These are phyloP conservation scores for Agriopis marginaria DNA, from an alignment of 2,888 invertebrate species.

Conservation along the genomic window DNA sequence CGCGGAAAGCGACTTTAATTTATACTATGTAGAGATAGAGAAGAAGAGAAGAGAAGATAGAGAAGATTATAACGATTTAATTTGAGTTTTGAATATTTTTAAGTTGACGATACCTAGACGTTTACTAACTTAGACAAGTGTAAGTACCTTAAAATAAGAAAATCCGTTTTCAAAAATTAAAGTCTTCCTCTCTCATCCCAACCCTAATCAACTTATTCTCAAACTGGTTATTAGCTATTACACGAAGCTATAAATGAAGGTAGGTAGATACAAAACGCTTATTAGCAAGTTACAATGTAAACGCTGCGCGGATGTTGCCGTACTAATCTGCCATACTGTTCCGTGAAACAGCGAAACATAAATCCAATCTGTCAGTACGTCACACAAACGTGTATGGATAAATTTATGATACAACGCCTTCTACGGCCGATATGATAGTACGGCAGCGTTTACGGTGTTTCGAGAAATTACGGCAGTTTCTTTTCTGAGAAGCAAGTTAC, in stretches of 20 bases:
- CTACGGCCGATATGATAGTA: slow-evolving; percentile 50
- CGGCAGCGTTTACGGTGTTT: slow-evolving; percentile 15
- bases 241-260: not conserved
- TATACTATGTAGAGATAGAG: no score
- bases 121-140: no score
- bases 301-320: slow-evolving; percentile 1
- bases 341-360: slow-evolving; percentile 38
- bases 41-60: no score
- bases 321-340: slow-evolving; percentile 33
- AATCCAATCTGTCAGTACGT: slow-evolving; percentile 54
- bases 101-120: no score
- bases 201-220: no score
- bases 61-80: no score
- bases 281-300: not conserved
- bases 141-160: no score
- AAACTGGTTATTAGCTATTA: no score
- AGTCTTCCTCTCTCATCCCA: no score
- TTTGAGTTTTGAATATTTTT: no score
- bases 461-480: slow-evolving; percentile 28
- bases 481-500: slow-evolving; percentile 16
- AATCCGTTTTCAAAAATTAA: no score
- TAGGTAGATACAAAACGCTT: not conserved
- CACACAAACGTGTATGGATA: slow-evolving; percentile 67
- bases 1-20: no score
- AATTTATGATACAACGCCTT: slow-evolving; percentile 67